phyloP scores from a whole-genome alignment of 2,888 invertebrate genomes.

The Cybosia mesomella region DNA sequence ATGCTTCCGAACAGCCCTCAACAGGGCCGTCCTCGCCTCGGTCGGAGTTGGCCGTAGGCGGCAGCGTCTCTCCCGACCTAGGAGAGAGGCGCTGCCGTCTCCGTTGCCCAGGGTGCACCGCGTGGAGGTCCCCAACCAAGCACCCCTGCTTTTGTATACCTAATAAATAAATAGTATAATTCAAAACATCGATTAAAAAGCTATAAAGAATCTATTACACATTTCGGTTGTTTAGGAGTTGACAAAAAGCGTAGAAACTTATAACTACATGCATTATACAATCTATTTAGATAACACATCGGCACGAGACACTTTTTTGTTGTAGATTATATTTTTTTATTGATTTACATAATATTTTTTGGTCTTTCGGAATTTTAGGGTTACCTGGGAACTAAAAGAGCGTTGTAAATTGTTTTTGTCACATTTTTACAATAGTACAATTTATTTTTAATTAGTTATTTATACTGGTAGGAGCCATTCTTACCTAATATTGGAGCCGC shows the following conservation, averaged over 20 bases:
- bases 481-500: no score
- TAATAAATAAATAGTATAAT: conserved; percentile 28
- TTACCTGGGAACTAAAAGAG: not conserved
- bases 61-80: no score
- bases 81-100: no score
- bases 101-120: no score
- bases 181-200: conserved; percentile 39
- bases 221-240: conserved; percentile 35
- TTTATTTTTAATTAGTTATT: no score
- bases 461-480: not conserved
- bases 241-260: conserved; percentile 45
- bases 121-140: no score
- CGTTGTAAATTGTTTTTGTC: not conserved
- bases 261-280: conserved; percentile 54
- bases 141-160: no score
- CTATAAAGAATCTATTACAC: conserved; percentile 50
- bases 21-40: no score
- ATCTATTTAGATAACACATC: conserved; percentile 70
- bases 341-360: conserved; percentile 27
- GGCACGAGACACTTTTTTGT: conserved; percentile 50
- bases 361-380: conserved; percentile 33
- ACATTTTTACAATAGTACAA: not conserved
- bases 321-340: conserved; percentile 32
- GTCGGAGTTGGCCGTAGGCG: no score
- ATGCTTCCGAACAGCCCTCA: no score